phyloP scores from a whole-genome alignment of 2,113 vertebrate species.

The Psilopsiagon aurifrons region DNA sequence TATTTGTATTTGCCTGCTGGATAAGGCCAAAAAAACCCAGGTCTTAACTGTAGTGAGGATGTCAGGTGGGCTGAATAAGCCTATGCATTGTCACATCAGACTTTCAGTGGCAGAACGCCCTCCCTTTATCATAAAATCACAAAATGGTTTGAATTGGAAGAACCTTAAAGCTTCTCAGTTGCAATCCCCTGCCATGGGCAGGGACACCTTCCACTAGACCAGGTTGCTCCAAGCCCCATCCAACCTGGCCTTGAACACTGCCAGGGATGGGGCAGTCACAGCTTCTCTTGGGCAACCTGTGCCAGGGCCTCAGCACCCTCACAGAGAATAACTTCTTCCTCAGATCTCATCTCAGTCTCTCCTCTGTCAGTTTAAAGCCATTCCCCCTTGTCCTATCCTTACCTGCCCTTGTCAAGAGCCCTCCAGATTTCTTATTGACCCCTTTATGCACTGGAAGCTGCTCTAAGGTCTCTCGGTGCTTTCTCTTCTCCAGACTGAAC shows the following conservation, averaged over 20 bases:
- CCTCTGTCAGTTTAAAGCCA: background rate
- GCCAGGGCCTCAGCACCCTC: background rate
- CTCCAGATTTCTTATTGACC: background rate
- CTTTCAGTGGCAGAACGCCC: background rate
- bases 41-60: background rate
- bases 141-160: background rate
- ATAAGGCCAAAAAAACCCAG: accelerated
- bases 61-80: accelerated
- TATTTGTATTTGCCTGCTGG: background rate
- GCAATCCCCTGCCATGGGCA: background rate
- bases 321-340: background rate
- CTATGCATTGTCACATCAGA: accelerated
- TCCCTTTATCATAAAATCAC: background rate
- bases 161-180: too few species aligned
- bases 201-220: background rate
- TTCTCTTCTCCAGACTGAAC: background rate
- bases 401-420: background rate
- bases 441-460: background rate
- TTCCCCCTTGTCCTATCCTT: background rate
- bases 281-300: background rate
- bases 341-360: background rate
- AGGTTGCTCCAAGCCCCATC: background rate
- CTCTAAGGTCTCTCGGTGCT: background rate
- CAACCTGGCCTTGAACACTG: background rate
- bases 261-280: background rate